phyloP scores from a whole-genome alignment of 2,113 vertebrate genomes.

The Anoura caudifer region DNA sequence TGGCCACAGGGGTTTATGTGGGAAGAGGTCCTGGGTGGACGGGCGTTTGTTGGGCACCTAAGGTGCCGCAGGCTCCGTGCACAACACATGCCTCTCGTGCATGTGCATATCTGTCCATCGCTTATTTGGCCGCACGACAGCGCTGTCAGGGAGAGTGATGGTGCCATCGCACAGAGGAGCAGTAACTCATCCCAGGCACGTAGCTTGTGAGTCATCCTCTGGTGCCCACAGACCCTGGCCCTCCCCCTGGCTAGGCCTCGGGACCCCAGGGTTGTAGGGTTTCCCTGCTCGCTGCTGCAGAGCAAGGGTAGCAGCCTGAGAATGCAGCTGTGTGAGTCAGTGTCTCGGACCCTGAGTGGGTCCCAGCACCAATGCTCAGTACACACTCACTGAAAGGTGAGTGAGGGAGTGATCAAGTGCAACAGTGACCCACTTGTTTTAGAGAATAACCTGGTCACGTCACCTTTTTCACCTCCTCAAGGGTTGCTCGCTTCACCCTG shows the following conservation, averaged over 20 bases:
- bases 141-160: accelerated
- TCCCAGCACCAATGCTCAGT: neutral
- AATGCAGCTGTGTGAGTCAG: neutral
- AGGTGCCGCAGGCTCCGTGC: neutral
- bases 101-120: accelerated
- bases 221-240: neutral
- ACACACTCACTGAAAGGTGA: neutral
- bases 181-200: neutral
- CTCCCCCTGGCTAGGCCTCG: neutral
- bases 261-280: neutral
- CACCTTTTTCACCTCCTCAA: neutral
- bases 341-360: neutral
- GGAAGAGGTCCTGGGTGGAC: neutral
- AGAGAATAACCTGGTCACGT: neutral
- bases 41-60: neutral
- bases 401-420: no score
- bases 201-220: neutral
- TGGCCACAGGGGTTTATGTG: neutral
- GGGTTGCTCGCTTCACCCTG: neutral
- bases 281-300: neutral
- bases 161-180: neutral
- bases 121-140: accelerated
- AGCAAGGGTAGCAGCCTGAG: neutral
- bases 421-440: neutral
- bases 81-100: accelerated